Base-by-base conservation (phyloP, 2,797 vertebrate species). In the Poeciliopsis gracilis region DNA sequence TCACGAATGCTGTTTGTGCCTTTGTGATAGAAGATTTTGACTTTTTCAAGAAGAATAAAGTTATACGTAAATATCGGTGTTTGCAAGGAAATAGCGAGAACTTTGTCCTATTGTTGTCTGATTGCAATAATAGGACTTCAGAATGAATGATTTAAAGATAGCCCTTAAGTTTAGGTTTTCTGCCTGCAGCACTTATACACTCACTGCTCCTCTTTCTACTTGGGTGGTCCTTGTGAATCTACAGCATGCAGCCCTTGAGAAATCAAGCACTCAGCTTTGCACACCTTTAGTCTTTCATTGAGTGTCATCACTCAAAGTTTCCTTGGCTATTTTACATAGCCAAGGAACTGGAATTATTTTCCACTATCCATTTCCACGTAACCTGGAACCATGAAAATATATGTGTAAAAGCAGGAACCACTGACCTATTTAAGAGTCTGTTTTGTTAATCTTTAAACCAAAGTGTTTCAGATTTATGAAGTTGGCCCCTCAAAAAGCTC, bases 211-310 rank as follows among this genome's bases (percentile, higher is more conserved):
- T 77, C 41, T 6, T 77, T 33, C 71, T 76, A 43, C 51, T 33
- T 88, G 83, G 90, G 91, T 92, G 91, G 87, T 55, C 89, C 67
- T 2, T 2, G 41, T 49, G 73, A 76, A 77, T 73, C 83, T 75
- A 46, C 69, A 79, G 69, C 78, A 3, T 2, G 77, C 73, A 79
- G 72, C 67, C 75, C 18, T 77, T 43, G 11, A 77, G 25, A 43
- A 77, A 66, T 81, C 55, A 83, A 53, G 76, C 57, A 16, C 70
- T 76, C 75, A 43, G 45, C 47, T 55, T 51, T 45, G 33, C 74
- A 79, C 81, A 84, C 73, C 72, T 78, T 80, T 33, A 28, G 76
- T 80, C 15, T 59, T 45, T 59, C 41, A 20, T 12, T n/a, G 66
- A 66, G 75, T 85, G 79, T 87, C 83, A 46, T 86, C 84, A 53